Evolutionary conservation across 2,113 vertebrate genomes (phyloP).

Genomic region (Anolis carolinensis): DNA sequence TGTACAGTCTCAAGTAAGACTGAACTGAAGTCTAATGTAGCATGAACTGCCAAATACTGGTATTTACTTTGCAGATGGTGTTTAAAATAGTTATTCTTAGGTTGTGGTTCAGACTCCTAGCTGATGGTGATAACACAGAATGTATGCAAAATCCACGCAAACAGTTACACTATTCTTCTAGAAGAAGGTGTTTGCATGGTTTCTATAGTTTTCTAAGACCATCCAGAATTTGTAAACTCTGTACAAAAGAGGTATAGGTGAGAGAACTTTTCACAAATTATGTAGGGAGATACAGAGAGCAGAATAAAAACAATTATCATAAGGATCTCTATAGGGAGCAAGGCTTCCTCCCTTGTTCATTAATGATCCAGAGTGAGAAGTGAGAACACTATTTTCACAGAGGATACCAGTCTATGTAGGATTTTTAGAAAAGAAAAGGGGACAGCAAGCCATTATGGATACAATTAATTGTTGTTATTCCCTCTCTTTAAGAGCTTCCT

Average conservation of each 20-base stretch:
- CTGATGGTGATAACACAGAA: too few species aligned
- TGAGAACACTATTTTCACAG: neutral
- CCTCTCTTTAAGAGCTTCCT: too few species aligned
- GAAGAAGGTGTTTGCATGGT: neutral
- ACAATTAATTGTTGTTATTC: too few species aligned
- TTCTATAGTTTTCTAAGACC: neutral
- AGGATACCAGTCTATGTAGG: neutral
- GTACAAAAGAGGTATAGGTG: neutral
- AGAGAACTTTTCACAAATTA: neutral
- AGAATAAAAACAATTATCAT: neutral
- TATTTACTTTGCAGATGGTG: neutral
- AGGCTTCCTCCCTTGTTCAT: neutral
- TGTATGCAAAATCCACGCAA: too few species aligned
- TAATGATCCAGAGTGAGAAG: neutral
- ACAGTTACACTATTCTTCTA: neutral
- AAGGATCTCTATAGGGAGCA: neutral
- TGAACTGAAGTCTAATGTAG: neutral
- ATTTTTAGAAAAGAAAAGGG: neutral
- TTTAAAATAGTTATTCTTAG: neutral
- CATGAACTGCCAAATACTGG: neutral
- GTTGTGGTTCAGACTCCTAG: too few species aligned
- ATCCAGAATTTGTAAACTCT: neutral
- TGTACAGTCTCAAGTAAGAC: constrained; percentile 13
- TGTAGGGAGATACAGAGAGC: neutral
- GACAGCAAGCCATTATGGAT: too few species aligned